Evolutionary conservation across 2,797 vertebrate genomes (phyloP).

Genomic region (Syndactyla subalaris): DNA sequence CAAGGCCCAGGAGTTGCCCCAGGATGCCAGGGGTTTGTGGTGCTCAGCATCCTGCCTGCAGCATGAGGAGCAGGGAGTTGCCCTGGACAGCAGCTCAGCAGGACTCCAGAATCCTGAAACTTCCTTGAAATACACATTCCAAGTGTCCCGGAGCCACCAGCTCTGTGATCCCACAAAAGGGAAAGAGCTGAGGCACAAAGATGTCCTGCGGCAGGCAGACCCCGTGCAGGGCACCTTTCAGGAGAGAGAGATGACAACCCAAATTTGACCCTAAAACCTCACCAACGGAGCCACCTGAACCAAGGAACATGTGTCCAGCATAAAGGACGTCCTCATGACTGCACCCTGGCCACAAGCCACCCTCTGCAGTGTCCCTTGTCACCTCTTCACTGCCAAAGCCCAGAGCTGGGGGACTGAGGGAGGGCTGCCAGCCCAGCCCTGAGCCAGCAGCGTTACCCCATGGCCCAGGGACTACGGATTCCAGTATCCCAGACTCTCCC

Average conservation of each 20-base stretch:
- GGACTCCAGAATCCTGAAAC: accelerated
- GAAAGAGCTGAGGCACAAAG: accelerated
- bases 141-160: neutral
- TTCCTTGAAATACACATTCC: neutral
- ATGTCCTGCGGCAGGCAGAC: accelerated
- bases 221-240: accelerated
- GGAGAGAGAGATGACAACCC: neutral
- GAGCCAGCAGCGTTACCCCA: accelerated
- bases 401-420: neutral
- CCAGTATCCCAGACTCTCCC: neutral
- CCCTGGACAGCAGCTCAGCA: neutral
- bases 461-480: neutral
- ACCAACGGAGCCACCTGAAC: accelerated
- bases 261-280: neutral
- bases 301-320: neutral
- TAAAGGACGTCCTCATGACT: neutral
- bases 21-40: neutral
- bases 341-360: neutral
- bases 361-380: neutral
- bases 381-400: accelerated
- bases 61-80: accelerated
- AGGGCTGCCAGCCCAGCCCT: neutral
- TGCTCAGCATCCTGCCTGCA: neutral
- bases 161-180: neutral
- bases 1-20: neutral